Percentiles rank a stretch among this genome's conserved stretches.
Evolutionary conservation across 2,888 invertebrate species (phyloP).

Genomic region (Stenurella melanura): DNA sequence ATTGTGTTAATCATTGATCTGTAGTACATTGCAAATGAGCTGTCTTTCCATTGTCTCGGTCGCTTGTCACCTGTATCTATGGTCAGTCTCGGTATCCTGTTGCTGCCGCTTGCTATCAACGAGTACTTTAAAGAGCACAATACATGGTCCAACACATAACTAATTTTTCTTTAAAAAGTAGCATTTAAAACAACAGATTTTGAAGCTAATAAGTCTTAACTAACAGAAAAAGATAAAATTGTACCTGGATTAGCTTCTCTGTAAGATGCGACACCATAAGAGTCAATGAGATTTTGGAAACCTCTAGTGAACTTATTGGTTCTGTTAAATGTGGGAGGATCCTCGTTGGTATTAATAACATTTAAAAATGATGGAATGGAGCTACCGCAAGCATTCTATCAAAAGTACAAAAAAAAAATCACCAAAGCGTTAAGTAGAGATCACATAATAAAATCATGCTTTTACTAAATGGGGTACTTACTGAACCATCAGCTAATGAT

Average conservation of each 20-base stretch:
- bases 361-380: conserved; percentile 86
- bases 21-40: no score
- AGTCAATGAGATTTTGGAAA: conserved; percentile 85
- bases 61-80: no score
- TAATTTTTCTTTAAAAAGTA: no score
- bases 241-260: conserved; percentile 75
- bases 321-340: conserved; percentile 84
- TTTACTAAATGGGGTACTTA: conserved; percentile 66
- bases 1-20: no score
- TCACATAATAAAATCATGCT: conserved; percentile 9
- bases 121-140: no score
- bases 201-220: no score
- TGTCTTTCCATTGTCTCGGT: no score
- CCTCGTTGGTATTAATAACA: conserved; percentile 78
- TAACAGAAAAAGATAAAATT: no score
- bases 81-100: no score
- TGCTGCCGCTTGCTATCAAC: no score
- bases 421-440: conserved; percentile 7
- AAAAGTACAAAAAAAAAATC: conserved; percentile 44
- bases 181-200: no score
- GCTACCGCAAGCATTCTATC: conserved; percentile 77
- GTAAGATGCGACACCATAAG: conserved; percentile 85
- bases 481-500: conserved; percentile 88
- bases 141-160: no score
- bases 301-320: conserved; percentile 85